phyloP scores from a whole-genome alignment of 2,888 invertebrate species.

The Aphodius granarius region DNA sequence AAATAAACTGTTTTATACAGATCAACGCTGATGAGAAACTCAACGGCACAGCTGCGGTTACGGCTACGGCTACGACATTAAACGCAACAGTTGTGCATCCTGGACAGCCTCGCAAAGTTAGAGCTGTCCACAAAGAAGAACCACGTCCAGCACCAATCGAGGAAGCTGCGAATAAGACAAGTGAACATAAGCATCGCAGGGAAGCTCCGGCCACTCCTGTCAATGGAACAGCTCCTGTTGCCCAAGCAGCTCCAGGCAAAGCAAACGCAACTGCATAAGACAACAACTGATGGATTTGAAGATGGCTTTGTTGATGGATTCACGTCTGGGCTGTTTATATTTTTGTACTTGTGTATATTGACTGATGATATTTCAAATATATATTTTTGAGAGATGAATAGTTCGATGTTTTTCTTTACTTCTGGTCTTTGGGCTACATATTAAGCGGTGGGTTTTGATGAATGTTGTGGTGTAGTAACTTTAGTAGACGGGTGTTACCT shows the following conservation, averaged over 20 bases:
- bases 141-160: not conserved
- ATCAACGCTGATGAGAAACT: not conserved
- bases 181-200: not conserved
- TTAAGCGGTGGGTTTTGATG: too few species aligned
- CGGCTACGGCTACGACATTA: not conserved
- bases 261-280: not conserved
- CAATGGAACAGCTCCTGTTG: not conserved
- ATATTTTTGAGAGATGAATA: too few species aligned
- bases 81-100: not conserved
- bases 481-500: too few species aligned
- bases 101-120: not conserved
- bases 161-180: not conserved
- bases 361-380: too few species aligned
- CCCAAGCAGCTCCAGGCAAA: not conserved
- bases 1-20: not conserved
- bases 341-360: too few species aligned
- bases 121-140: not conserved
- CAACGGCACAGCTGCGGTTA: not conserved
- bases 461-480: too few species aligned
- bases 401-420: too few species aligned
- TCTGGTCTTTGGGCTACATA: too few species aligned
- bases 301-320: not conserved
- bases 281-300: not conserved
- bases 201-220: not conserved
- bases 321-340: not conserved